Base-by-base conservation (phyloP, 1,140 invertebrate species). In the Leptinotarsa undecemlineata region DNA sequence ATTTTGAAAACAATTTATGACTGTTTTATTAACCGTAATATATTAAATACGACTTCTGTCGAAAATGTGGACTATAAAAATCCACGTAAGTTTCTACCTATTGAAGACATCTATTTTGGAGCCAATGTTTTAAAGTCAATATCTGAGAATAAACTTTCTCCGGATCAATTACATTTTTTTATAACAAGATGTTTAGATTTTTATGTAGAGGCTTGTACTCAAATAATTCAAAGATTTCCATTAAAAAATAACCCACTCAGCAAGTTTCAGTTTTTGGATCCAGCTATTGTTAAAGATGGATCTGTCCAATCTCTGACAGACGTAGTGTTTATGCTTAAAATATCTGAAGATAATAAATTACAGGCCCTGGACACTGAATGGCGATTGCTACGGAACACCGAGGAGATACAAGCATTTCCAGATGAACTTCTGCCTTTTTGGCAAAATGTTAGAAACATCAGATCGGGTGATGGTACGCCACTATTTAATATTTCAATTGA, bases 361-460 rank as follows among this genome's bases (percentile, higher is more conserved):
- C 60, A 75, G 66, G 26, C 11, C 11, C 42, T 75, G 23, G 74
- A 72, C 47, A 72, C 4, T 42, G 57, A 75, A 57, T 75, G 74
- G 70, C 68, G 74, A 15, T 42, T 72, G n/a, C 21, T 75, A 21
- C 6, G 57, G 26, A 75, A 75, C 47, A 72, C 62, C 17, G 33
- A 42, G 5, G 60, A 72, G 23, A 66, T 72, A 57, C 8, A 66
- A 19, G 4, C 17, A 19, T 23, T 33, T 20, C 69, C 11, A 26
- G 68, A 75, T 15, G 47, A 72, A 19, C 71, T 67, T 17, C 17
- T 70, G 48, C 15, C 17, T 17, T 74, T 77, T 72, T 77, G 76
- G 73, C 48, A 71, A 8, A 23, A 48, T 11, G 60, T 74, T 20
- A 64, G 61, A 26, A 60, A 74, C 33, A 64, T 71, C 3, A 60